Evolutionary conservation across 2,113 vertebrate genomes (phyloP).

Genomic region (Xyliphius kryptos): DNA sequence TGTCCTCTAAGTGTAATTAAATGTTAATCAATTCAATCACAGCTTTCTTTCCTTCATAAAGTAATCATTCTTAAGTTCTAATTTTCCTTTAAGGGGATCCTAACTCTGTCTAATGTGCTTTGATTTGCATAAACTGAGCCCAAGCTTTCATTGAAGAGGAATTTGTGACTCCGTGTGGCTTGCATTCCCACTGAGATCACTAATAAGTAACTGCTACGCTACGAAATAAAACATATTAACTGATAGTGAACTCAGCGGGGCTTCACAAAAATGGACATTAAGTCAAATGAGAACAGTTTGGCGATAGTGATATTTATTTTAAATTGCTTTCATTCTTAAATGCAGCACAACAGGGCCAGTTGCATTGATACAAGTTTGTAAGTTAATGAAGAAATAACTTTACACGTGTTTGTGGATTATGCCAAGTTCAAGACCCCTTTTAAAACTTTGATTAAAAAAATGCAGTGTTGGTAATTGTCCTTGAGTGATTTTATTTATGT

Average conservation of each 20-base stretch:
- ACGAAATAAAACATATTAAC: constrained; percentile 42
- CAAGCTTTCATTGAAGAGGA: constrained; percentile 31
- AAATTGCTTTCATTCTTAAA: constrained; percentile 45
- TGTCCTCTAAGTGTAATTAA: constrained; percentile 21
- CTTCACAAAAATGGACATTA: constrained; percentile 41
- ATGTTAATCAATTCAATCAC: constrained; percentile 19
- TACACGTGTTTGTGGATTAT: too few relatives aligned
- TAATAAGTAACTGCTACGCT: constrained; percentile 47
- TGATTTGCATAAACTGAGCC: constrained; percentile 31
- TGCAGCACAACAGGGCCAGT: constrained; percentile 31
- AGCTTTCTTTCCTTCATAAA: constrained; percentile 17
- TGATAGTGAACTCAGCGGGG: constrained; percentile 38
- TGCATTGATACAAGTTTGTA: constrained; percentile 7
- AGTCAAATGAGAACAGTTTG: constrained; percentile 45
- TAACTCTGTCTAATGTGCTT: constrained; percentile 17
- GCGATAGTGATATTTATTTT: constrained; percentile 37
- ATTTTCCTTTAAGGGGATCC: constrained; percentile 14
- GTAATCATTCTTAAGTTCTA: constrained; percentile 27
- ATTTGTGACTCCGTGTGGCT: constrained; percentile 16
- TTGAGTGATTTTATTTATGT: too few relatives aligned
- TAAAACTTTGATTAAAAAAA: too few relatives aligned
- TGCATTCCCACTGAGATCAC: constrained; percentile 32
- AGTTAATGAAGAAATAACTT: too few relatives aligned
- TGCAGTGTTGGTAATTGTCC: too few relatives aligned
- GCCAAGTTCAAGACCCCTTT: too few relatives aligned